Evolutionary conservation across 2,888 invertebrate species (phyloP).

Genomic region (Melipona beecheii): DNA sequence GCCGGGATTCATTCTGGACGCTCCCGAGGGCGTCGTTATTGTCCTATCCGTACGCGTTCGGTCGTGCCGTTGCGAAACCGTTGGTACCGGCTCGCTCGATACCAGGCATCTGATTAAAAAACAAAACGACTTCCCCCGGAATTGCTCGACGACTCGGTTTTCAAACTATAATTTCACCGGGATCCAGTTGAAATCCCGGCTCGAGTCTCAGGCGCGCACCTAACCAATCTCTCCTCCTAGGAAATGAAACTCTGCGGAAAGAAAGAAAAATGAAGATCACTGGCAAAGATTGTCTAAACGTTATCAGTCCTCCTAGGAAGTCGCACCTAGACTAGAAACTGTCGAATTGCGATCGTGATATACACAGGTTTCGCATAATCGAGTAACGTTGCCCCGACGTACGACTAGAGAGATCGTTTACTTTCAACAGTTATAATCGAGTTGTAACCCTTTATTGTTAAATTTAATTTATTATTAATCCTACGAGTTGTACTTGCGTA

Average conservation of each 20-base stretch:
- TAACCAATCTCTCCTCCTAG: neutral
- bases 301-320: neutral
- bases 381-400: too few species aligned
- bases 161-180: neutral
- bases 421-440: too few species aligned
- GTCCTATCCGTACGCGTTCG: slow-evolving; percentile 55
- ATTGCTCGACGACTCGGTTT: neutral
- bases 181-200: neutral
- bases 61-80: slow-evolving; percentile 28
- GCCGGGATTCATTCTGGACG: slow-evolving; percentile 64
- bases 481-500: too few species aligned
- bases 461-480: too few species aligned
- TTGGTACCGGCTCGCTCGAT: slow-evolving; percentile 36
- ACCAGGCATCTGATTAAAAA: slow-evolving; percentile 57
- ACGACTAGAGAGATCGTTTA: too few species aligned
- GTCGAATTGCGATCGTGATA: too few species aligned
- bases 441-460: too few species aligned
- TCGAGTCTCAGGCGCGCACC: neutral
- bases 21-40: slow-evolving; percentile 80
- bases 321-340: too few species aligned
- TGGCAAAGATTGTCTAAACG: neutral
- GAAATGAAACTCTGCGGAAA: neutral
- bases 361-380: too few species aligned
- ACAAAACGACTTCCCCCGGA: slow-evolving; percentile 3
- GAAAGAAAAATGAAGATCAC: neutral